Base-by-base conservation (phyloP, 1,140 invertebrate species). In the Batillaria attramentaria region DNA sequence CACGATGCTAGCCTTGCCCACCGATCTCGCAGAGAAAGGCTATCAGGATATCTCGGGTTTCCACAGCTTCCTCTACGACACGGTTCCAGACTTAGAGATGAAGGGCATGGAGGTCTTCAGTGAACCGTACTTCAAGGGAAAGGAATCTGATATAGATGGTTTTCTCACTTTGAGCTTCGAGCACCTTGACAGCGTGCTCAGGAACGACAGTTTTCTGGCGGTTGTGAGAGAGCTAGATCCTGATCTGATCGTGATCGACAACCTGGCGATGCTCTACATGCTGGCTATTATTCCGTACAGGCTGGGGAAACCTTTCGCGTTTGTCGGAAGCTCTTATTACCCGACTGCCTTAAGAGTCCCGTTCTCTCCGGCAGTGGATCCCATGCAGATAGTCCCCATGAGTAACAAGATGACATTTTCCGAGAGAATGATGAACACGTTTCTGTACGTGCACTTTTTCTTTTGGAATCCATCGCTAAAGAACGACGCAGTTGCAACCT, bases 231-330 rank as follows among this genome's bases (percentile, higher is more conserved):
- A 28, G 10, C 20, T 79, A 3, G 41, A 79, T 24, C 54, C 78
- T 28, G 70, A 79, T 65, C 62, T 79, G 3, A 35, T 79, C 18
- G 77, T 83, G 43, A 35, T 83, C 18, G 82, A 83, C 62, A 33
- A n/a, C 24, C 13, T 46, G 2, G 43, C 69, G 3, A 39, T 81
- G 24, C 28, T 46, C 20, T 70, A 65, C 35, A 80, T 60, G n/a
- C 62, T 79, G 2, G 28, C 50, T n/a, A 62, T 77, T 31, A 46
- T 81, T 1, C 66, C 82, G 16, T 80, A 83, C 57, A 76, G 54
- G 41, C 41, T 81, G 42, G 68, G 50, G 16, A 77, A 81, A 8
- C 79, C 82, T 10, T 81, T 77, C 37, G 72, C 66, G 3, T 41
- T 77, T 20, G 13, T 74, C 1, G 79, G 79, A 2, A 33, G 65